Conservation (phyloP, 2,113 vertebrate genomes). For the Pycnonotus jocosus region DNA sequence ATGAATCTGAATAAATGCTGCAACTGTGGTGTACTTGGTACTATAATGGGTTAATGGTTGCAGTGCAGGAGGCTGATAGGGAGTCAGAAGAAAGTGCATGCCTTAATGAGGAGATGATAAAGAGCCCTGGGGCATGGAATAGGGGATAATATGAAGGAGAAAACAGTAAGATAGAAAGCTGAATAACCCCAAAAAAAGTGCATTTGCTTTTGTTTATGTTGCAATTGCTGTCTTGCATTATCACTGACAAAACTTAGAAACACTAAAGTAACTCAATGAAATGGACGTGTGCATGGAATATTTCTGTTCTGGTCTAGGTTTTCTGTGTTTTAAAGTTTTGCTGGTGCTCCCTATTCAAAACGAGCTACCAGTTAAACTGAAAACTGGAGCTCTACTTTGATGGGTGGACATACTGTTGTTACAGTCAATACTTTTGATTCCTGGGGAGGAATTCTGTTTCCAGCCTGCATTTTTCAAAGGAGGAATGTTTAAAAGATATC, state of each 20-base stretch:
- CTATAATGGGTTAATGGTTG: slow-evolving; percentile 36
- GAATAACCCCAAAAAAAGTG: slow-evolving; percentile 2
- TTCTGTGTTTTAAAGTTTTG: not conserved
- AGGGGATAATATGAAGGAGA: slow-evolving; percentile 11
- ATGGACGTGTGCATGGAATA: not conserved
- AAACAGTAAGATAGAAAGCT: slow-evolving; percentile 28
- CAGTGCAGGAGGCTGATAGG: slow-evolving; percentile 23
- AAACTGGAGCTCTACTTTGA: not conserved
- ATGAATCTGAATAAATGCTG: not conserved
- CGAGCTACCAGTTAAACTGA: not conserved
- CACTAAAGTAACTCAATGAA: not conserved
- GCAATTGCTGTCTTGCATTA: not conserved
- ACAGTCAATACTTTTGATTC: not conserved
- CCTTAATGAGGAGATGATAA: slow-evolving; percentile 44
- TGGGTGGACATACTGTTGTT: not conserved
- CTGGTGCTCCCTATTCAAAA: not conserved
- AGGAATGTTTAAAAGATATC: not conserved
- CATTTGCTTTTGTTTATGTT: slow-evolving; percentile 16
- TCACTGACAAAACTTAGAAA: not conserved
- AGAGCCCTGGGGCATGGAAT: slow-evolving; percentile 23
- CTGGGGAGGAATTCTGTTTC: not conserved
- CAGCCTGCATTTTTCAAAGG: not conserved
- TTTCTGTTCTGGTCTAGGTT: not conserved
- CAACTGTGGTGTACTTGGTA: not conserved
- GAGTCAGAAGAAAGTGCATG: slow-evolving; percentile 12